Evolutionary conservation across 1,140 invertebrate species (phyloP).

Genomic region (Scaptomyza graminum): DNA sequence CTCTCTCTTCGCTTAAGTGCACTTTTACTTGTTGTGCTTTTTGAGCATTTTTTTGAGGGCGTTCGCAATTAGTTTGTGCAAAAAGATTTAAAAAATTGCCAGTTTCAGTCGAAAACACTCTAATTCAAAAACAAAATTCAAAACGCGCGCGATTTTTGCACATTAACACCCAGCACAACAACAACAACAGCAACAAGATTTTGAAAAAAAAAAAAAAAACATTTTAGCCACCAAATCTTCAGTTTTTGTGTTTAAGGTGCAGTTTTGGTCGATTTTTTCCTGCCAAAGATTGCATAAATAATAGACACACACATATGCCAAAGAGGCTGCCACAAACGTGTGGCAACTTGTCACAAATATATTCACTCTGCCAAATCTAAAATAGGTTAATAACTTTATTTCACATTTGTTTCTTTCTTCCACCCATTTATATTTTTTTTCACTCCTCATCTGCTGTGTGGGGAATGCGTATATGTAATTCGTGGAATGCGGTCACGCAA

Average conservation of each 20-base stretch:
- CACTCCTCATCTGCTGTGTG: constrained; percentile 9
- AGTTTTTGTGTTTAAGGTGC: constrained; percentile 23
- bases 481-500: constrained; percentile 52
- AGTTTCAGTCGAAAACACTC: neutral
- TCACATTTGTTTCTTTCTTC: constrained; percentile 27
- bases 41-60: constrained; percentile 17
- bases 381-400: constrained; percentile 69
- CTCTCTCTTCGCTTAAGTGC: neutral
- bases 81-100: constrained; percentile 2
- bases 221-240: constrained; percentile 57
- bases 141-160: constrained; percentile 60
- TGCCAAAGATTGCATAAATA: constrained; percentile 74
- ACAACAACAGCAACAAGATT: neutral
- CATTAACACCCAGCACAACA: constrained; percentile 57
- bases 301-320: constrained; percentile 38
- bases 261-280: constrained; percentile 36
- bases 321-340: constrained; percentile 28
- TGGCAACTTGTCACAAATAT: constrained; percentile 31
- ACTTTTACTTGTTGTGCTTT: neutral
- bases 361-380: constrained; percentile 47
- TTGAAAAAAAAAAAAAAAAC: constrained; percentile 56
- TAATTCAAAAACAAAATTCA: neutral
- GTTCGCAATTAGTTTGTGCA: constrained; percentile 31
- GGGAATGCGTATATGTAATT: constrained; percentile 33
- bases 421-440: constrained; percentile 4